Evolutionary conservation across 1,140 invertebrate species (phyloP).

Genomic region (Paralvinella palmiformis): DNA sequence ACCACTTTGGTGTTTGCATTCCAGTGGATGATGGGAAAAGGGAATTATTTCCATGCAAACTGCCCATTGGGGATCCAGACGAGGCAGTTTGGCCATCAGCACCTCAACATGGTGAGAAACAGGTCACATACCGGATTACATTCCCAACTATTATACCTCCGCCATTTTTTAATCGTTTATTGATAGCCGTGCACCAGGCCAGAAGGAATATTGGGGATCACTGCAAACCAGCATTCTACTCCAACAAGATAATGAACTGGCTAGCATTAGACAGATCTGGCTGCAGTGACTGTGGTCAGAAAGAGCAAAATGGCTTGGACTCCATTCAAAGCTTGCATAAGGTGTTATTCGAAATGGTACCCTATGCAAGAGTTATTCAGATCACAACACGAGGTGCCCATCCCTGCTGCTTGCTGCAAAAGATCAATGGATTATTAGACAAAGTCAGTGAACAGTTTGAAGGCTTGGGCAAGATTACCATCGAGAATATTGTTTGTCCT

Average conservation of each 20-base stretch:
- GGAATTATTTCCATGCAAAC: slow-evolving; percentile 19
- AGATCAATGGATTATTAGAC: slow-evolving; percentile 5
- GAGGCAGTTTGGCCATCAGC: slow-evolving; percentile 9
- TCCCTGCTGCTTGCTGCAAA: slow-evolving; percentile 18
- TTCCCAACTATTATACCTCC: slow-evolving; percentile 17
- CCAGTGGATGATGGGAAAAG: slow-evolving; percentile 4
- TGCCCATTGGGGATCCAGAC: slow-evolving; percentile 20
- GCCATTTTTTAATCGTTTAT: slow-evolving; percentile 16
- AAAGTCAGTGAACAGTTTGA: slow-evolving; percentile 12
- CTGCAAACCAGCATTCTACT: background rate
- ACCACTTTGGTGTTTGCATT: slow-evolving; percentile 18
- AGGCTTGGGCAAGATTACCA: slow-evolving; percentile 3
- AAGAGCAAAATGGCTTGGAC: background rate
- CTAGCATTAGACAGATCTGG: background rate
- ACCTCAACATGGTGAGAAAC: background rate
- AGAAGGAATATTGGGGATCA: background rate
- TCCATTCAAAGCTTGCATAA: background rate
- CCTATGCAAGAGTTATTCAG: slow-evolving; percentile 10
- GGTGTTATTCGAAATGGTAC: slow-evolving; percentile 15
- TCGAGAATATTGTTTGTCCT: slow-evolving; percentile 16
- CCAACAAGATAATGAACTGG: slow-evolving; percentile 7
- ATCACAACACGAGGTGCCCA: slow-evolving; percentile 15
- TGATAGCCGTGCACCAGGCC: slow-evolving; percentile 7
- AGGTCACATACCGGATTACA: slow-evolving; percentile 14
- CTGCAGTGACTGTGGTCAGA: slow-evolving; percentile 3